These are phyloP conservation scores for Typhlichthys eigenmanni DNA, from an alignment of 2,797 vertebrate species.

Conservation along the genomic window DNA sequence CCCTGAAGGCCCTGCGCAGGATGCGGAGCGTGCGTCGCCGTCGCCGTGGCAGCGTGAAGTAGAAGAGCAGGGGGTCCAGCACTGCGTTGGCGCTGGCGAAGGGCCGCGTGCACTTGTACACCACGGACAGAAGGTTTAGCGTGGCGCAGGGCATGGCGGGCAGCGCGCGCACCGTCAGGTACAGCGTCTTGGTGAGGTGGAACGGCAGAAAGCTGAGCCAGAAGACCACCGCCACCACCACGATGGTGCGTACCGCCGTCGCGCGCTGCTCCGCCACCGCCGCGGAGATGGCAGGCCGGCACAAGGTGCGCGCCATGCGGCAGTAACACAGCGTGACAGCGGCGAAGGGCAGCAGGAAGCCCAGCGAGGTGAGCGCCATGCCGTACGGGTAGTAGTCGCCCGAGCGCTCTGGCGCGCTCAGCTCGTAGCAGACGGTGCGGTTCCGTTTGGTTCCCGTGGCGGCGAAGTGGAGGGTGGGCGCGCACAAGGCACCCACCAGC, in stretches of 20 bases:
- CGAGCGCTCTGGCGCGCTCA: conserved; percentile 81
- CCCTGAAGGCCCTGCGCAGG: conserved; percentile 79
- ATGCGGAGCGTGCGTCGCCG: conserved; percentile 81
- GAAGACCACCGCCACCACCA: conserved; percentile 86
- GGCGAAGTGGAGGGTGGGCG: conserved; percentile 89
- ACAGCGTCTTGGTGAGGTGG: conserved; percentile 92
- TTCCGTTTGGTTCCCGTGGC: conserved; percentile 89
- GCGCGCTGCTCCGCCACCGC: conserved; percentile 79
- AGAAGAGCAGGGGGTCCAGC: conserved; percentile 94
- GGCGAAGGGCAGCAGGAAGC: conserved; percentile 88
- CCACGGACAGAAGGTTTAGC: conserved; percentile 84
- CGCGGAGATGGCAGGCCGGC: conserved; percentile 64
- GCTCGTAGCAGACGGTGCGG: conserved; percentile 93
- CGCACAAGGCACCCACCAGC: conserved; percentile 78
- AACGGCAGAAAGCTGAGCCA: conserved; percentile 94
- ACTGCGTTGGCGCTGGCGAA: conserved; percentile 97
- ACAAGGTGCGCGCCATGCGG: conserved; percentile 85
- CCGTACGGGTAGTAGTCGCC: conserved; percentile 89
- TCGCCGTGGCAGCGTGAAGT: conserved; percentile 90
- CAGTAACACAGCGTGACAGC: conserved; percentile 88
- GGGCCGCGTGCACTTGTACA: conserved; percentile 92
- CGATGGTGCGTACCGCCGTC: conserved; percentile 88
- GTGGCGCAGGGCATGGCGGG: conserved; percentile 65
- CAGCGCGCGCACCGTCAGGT: conserved; percentile 84
- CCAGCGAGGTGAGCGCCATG: conserved; percentile 87